Evolutionary conservation across 2,797 vertebrate species (phyloP), one percentile per base, ranked within the genome.

Genomic region (Nothura maculosa): DNA sequence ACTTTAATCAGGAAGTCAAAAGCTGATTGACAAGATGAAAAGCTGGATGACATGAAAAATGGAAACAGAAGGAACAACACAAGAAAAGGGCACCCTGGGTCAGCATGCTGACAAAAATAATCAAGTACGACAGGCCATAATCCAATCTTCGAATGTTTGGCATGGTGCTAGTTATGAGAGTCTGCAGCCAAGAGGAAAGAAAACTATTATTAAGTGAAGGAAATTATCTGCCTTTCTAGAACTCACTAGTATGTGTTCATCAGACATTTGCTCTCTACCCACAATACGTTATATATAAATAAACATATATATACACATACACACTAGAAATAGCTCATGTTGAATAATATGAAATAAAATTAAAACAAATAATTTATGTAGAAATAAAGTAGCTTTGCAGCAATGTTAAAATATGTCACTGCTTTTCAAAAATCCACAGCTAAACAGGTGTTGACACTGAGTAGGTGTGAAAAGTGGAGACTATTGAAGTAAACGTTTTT

Each of bases 1-100:
- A 98, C 98, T 98, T 98, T 98, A 98, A 98, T 98, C 98, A 98
- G 98, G 97, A 98, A 98, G 98, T 98, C 98, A 98, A 97, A 98
- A 98, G 97, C 98, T 98, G 98, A 98, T 98, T 98, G 98, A 98
- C 98, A 98, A 98, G 98, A 98, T 98, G 98, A 98, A 98, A 98
- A 98, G 98, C 97, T 98, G 97, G 98, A 98, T 98, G 98, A 98
- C 98, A 98, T 98, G 98, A 98, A 98, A 98, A 98, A 98, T 98
- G 97, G 98, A 98, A 98, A 98, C 98, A 98, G 98, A 98, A 98
- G 98, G 98, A 98, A 97, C 96, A 98, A 96, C 98, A 98, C 97
- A 98, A 98, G 98, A 97, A 98, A 98, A 98, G 98, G 98, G 97
- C 97, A 97, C 95, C 91, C 97, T 77, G 90, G 98, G 98, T 98